Evolutionary conservation across 2,797 vertebrate genomes (phyloP).

Genomic region (Coccyzus lansbergi): DNA sequence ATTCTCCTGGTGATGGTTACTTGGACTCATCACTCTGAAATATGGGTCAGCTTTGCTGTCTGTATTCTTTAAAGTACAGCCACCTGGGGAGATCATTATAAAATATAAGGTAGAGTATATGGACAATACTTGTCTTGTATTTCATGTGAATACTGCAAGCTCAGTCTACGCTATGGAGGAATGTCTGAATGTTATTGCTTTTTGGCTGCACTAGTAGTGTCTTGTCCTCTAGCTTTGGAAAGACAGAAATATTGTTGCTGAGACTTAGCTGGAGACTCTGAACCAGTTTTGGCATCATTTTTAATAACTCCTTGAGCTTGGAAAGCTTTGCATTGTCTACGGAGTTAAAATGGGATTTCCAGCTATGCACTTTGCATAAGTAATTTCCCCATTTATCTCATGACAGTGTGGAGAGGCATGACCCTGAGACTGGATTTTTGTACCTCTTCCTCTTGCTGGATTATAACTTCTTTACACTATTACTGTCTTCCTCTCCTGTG

Average conservation of each 20-base stretch:
- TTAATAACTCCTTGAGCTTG: not conserved
- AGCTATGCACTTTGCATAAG: not conserved
- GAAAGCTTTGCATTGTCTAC: not conserved
- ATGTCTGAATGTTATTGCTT: conserved; percentile 11
- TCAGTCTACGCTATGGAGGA: conserved; percentile 18
- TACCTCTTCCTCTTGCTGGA: not conserved
- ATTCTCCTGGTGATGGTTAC: not conserved
- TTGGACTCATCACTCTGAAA: not conserved
- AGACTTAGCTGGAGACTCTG: not conserved
- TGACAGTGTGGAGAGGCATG: not conserved
- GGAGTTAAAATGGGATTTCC: not conserved
- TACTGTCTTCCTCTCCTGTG: not conserved
- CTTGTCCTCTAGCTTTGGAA: conserved; percentile 19
- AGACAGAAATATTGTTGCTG: conserved; percentile 28
- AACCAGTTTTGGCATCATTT: not conserved
- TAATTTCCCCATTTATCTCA: not conserved
- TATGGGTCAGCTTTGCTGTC: not conserved
- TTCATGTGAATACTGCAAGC: conserved; percentile 5
- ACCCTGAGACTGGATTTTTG: not conserved
- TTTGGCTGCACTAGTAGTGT: not conserved
- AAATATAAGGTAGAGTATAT: not conserved
- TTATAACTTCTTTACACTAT: not conserved
- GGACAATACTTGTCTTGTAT: not conserved
- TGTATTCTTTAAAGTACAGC: not conserved
- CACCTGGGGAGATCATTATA: not conserved